These are phyloP conservation scores for Tineola bisselliella DNA, from an alignment of 2,888 invertebrate species.

Conservation along the genomic window DNA sequence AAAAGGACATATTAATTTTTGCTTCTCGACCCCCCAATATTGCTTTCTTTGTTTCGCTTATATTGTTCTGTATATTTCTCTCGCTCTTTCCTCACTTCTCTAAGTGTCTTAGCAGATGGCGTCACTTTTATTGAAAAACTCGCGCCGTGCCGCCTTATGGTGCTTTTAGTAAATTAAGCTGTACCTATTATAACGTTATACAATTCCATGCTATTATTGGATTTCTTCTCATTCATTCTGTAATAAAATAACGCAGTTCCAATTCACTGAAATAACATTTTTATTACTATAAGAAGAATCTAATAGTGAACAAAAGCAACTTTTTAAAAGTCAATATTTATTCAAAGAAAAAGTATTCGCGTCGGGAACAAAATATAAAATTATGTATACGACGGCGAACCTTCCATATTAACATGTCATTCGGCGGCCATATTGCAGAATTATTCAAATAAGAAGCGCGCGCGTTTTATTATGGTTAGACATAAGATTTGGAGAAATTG, in stretches of 20 bases:
- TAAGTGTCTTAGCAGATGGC: conserved; percentile 62
- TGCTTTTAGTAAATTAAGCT: conserved; percentile 62
- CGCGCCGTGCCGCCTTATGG: conserved; percentile 45
- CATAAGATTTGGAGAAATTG: background rate
- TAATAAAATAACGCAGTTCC: background rate
- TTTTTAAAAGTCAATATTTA: background rate
- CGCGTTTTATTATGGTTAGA: conserved; percentile 23
- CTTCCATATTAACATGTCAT: conserved; percentile 62
- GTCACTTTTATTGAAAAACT: conserved; percentile 65
- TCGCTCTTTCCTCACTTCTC: conserved; percentile 49
- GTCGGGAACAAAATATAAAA: conserved; percentile 32
- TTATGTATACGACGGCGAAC: conserved; percentile 53
- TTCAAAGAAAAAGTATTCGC: background rate
- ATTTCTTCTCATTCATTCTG: background rate
- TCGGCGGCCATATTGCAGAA: conserved; percentile 55
- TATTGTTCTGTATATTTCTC: conserved; percentile 20
- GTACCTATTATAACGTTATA: conserved; percentile 25
- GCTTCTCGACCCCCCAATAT: conserved; percentile 31
- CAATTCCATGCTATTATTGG: background rate
- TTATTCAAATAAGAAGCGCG: conserved; percentile 49
- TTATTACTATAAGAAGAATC: too few species aligned
- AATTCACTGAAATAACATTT: too few species aligned
- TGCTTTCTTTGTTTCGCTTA: conserved; percentile 30
- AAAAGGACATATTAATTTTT: conserved; percentile 66
- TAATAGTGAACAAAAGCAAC: background rate